These are phyloP conservation scores for Phycodurus eques DNA, from an alignment of 2,113 vertebrate species.

Conservation along the genomic window DNA sequence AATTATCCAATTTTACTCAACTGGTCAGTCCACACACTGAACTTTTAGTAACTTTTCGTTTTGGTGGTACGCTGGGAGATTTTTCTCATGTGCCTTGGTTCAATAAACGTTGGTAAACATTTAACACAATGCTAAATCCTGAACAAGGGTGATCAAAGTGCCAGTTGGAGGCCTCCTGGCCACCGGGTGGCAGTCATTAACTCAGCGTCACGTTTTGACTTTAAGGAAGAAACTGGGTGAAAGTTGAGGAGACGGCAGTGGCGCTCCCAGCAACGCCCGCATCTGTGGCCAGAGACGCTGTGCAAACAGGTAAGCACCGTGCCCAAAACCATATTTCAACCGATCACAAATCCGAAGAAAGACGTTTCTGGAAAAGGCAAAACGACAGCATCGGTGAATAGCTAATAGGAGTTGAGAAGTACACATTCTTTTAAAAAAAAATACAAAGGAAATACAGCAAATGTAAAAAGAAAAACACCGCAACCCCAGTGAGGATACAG, in stretches of 20 bases:
- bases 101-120: no score
- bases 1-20: no score
- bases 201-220: conserved; percentile 9
- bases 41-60: no score
- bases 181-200: background rate
- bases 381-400: background rate
- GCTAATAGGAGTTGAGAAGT: background rate
- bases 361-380: background rate
- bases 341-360: background rate
- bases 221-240: conserved; percentile 67
- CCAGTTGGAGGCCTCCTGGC: background rate
- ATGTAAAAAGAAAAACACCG: no score
- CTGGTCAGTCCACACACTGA: no score
- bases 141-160: background rate
- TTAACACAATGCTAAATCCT: background rate
- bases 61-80: no score
- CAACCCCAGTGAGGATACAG: no score
- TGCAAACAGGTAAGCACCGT: conserved; percentile 64
- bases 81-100: no score
- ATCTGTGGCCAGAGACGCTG: conserved; percentile 60
- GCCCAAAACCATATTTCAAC: background rate
- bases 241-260: conserved; percentile 55
- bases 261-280: conserved; percentile 54
- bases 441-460: no score
- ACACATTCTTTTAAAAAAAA: no score